Conservation (phyloP, 2,797 vertebrate genomes). For the Cephalopachus bancanus region DNA sequence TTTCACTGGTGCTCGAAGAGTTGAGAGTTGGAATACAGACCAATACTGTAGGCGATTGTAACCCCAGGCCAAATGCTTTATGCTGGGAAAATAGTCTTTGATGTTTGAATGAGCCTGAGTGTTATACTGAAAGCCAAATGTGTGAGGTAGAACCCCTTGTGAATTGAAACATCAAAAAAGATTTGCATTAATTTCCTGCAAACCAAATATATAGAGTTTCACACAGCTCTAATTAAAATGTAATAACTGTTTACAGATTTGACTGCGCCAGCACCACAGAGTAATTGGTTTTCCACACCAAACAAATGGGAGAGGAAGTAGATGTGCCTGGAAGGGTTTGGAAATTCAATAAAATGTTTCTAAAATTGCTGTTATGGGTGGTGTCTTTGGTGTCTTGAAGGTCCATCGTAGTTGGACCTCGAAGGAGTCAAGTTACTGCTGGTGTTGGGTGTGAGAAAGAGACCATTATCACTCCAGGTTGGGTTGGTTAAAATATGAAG, state of each 20-base stretch:
- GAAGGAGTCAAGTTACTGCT: background rate
- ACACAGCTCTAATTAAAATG: constrained; percentile 79
- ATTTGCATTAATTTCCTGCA: constrained; percentile 80
- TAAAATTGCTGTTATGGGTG: constrained; percentile 53
- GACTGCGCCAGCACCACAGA: constrained; percentile 34
- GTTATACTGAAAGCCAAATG: constrained; percentile 69
- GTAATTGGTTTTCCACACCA: constrained; percentile 70
- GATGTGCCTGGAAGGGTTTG: constrained; percentile 69
- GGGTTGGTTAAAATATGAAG: background rate
- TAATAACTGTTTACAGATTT: constrained; percentile 81
- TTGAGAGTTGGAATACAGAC: constrained; percentile 52
- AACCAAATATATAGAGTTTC: constrained; percentile 75
- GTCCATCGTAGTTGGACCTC: background rate
- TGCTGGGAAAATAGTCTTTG: constrained; percentile 72
- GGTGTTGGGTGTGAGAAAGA: background rate
- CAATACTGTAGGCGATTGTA: constrained; percentile 61
- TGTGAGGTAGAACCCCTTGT: constrained; percentile 61
- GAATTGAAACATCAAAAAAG: constrained; percentile 80
- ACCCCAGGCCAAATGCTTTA: constrained; percentile 67
- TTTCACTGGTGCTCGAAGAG: background rate
- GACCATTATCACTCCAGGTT: background rate
- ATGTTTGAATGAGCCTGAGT: constrained; percentile 66
- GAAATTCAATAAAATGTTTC: constrained; percentile 62
- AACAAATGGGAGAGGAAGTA: constrained; percentile 62
- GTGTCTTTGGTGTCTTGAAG: constrained; percentile 22